These are phyloP conservation scores for Oasisia sp. DNA, from an alignment of 2,888 invertebrate genomes.

Conservation along the genomic window DNA sequence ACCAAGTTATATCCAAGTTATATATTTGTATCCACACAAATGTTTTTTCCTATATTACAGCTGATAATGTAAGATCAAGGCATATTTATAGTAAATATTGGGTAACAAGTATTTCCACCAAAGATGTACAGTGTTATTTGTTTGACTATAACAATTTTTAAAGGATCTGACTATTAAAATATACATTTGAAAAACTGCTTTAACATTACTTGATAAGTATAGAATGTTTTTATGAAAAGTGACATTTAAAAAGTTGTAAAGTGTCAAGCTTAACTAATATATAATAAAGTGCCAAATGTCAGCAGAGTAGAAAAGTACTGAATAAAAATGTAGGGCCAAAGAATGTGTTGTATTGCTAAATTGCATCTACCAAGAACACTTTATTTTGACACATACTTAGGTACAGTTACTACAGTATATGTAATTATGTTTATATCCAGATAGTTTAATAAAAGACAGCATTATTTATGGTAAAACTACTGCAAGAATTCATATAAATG, in stretches of 20 bases:
- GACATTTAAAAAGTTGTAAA: neutral
- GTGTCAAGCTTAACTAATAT: neutral
- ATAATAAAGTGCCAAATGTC: neutral
- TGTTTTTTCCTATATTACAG: neutral
- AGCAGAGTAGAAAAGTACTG: neutral
- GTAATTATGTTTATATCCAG: too few relatives aligned
- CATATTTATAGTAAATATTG: neutral
- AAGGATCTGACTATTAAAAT: too few relatives aligned
- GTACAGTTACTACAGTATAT: too few relatives aligned
- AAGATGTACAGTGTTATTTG: too few relatives aligned
- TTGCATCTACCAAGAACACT: neutral
- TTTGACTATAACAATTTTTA: too few relatives aligned
- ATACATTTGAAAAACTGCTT: neutral
- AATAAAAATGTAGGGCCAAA: neutral
- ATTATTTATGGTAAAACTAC: too few relatives aligned
- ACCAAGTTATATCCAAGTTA: neutral
- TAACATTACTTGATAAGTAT: neutral
- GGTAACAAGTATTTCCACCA: neutral
- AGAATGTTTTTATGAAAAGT: neutral
- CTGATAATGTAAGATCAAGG: neutral
- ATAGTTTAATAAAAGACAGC: too few relatives aligned
- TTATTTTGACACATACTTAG: too few relatives aligned
- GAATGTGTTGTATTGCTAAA: neutral
- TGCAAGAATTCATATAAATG: too few relatives aligned
- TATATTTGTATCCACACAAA: neutral